Evolutionary conservation across 2,888 invertebrate genomes (phyloP), one percentile per base, ranked within the genome.

Genomic region (Ophion ellenae): DNA sequence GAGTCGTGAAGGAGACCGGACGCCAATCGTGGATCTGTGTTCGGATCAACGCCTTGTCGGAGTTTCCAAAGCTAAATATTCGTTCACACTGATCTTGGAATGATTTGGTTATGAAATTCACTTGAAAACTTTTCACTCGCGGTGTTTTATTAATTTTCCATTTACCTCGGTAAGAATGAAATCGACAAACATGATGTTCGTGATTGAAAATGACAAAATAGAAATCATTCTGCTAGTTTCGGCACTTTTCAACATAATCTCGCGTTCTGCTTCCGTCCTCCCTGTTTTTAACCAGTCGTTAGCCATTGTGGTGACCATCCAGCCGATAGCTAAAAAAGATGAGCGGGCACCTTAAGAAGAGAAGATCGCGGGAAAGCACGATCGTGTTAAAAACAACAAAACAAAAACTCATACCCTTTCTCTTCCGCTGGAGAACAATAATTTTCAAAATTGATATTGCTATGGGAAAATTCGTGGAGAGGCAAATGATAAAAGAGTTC

Each of bases 401-500:
- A 24, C 1, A 24, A 57, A 53, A 53, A 71, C 20, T 40, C 36
- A 20, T 77, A 91, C 90, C 87, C 75, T 89, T 78, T 87, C 85
- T 88, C 61, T 90, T 83, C 61, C 85, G 87, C 77, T 90, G 89
- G 61, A 89, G 84, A n/a, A 89, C 86, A 2, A 89, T 28, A 0
- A 90, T 36, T 86, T 91, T 91, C 17, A 87, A 57, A 6, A 87
- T 69, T 0, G 90, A 89, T 28, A 89, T 90, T 0, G 86, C 87
- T 2, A 87, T 84, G 0, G 91, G 88, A 32, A 91, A 86, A 63
- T 90, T 91, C 47, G 88, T 84, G 0, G 91, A 89, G 1, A 91
- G 77, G 75, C 91, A 91, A 40, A 90, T 90, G 9, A 91, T 82
- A 32, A 89, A 77, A 40, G 85, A 63, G 20, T 90, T 86, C 73